A percentile compares a stretch with the other conserved stretches of the same genome.
Conservation (phyloP, 2,797 vertebrate species). For the Paedocypris micromegethes region DNA sequence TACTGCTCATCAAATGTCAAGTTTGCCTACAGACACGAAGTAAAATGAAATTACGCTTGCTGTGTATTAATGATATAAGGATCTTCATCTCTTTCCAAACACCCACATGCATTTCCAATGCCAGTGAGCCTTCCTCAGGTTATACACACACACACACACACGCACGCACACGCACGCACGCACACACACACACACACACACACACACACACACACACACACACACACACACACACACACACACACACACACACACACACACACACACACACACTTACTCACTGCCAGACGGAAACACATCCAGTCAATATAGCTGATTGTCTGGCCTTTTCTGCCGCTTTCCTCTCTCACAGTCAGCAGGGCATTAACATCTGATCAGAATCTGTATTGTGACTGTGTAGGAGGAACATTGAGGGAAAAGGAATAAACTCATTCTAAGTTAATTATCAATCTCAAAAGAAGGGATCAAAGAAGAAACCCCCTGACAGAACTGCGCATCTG, state of each 20-base stretch:
- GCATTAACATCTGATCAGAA: slow-evolving; percentile 19
- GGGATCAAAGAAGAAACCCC: slow-evolving; percentile 14
- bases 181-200: slow-evolving; percentile 4
- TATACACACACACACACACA: slow-evolving; percentile 8
- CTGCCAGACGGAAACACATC: no score
- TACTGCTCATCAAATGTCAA: not conserved
- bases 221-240: not conserved
- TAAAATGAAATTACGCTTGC: slow-evolving; percentile 18
- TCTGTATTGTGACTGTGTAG: slow-evolving; percentile 33
- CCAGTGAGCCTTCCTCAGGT: slow-evolving; percentile 28
- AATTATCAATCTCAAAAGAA: slow-evolving; percentile 35
- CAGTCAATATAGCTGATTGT: slow-evolving; percentile 3
- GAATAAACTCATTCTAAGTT: slow-evolving; percentile 29
- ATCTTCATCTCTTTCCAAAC: slow-evolving; percentile 21
- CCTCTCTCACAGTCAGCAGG: not conserved
- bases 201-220: not conserved
- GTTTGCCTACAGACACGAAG: slow-evolving; percentile 1
- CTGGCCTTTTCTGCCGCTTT: not conserved
- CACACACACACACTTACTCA: not conserved
- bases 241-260: not conserved
- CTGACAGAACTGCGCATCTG: slow-evolving; percentile 7
- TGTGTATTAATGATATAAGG: slow-evolving; percentile 26
- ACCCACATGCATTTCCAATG: slow-evolving; percentile 24
- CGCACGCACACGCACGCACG: slow-evolving; percentile 2
- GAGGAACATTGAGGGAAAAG: slow-evolving; percentile 30